Base-by-base conservation (phyloP, 2,113 vertebrate genomes). In the Nothocercus julius region DNA sequence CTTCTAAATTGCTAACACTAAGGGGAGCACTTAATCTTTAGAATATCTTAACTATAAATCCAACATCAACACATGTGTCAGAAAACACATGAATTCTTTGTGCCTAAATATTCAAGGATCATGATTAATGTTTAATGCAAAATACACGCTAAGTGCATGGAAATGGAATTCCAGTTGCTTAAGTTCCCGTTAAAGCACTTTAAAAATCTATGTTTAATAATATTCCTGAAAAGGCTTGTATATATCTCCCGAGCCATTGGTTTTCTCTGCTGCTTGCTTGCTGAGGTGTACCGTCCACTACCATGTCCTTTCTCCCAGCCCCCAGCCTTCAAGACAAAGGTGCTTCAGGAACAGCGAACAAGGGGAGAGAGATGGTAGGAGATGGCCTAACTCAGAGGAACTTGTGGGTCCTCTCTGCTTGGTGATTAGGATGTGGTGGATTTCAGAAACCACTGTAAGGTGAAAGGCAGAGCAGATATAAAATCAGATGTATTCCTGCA, bases 11-110 rank as follows among this genome's bases (percentile, higher is more conserved):
- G 87, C 92, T 93, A 80, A 95, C 66, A 64, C 96, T 94, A 95
- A 97, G 93, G 87, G 96, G 93, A 95, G 91, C 90, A 92, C 92
- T 97, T 97, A 95, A 94, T 97, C 97, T 97, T 95, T 64, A 82
- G 76, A 94, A 67, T 96, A 94, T 93, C 91, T 94, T 87, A 91
- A 94, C 94, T 82, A 84, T 84, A 97, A 97, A 93, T 94, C 94
- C 91, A 91, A 94, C 87, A 92, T 95, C 92, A 96, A 95, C 92
- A 96, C 4, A 0, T 8, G 25, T 87, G 91, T 94, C 96, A 97
- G 91, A 82, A 91, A 97, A 94, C 92, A 96, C 86, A 85, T 15
- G 20, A 74, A 75, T 88, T 77, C 87, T 96, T 96, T 94, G 92
- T 95, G 68, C 68, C 77, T 91, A 73, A 87, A 87, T 84, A 94